phyloP scores from a whole-genome alignment of 64 coral and sea anemone genomes.

The Platygyra sinensis region DNA sequence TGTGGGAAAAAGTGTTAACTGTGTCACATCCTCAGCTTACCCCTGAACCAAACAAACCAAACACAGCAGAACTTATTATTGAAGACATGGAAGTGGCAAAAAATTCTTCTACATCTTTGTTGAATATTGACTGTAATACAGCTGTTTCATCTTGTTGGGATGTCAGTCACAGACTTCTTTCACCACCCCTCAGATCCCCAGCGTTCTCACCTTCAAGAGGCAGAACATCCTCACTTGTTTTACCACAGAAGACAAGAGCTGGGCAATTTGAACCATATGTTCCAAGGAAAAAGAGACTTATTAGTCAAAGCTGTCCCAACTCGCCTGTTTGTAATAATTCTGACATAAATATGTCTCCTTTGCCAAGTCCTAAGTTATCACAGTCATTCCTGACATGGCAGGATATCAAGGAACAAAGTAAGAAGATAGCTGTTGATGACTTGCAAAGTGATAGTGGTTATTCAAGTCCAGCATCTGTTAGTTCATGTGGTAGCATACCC shows the following conservation, averaged over 20 bases:
- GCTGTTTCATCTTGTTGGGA: neutral
- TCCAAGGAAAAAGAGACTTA: constrained; percentile 54
- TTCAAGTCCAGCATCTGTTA: constrained; percentile 80
- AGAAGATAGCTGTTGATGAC: constrained; percentile 24
- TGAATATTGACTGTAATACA: neutral
- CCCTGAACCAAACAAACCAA: no score
- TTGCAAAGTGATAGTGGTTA: constrained; percentile 90
- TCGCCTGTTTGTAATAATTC: constrained; percentile 12
- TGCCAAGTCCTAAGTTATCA: neutral
- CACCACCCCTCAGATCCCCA: neutral
- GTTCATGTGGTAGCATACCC: constrained; percentile 57
- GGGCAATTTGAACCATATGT: constrained; percentile 83
- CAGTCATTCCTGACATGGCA: constrained; percentile 63
- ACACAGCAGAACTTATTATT: neutral
- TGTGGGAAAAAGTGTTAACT: constrained; percentile 64
- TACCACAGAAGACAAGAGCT: constrained; percentile 16
- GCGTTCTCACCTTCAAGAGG: neutral
- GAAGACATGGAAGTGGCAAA: neutral
- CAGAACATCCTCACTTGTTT: neutral
- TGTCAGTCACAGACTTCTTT: neutral
- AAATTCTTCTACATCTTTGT: neutral
- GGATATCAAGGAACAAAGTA: constrained; percentile 53
- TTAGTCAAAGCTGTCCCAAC: neutral
- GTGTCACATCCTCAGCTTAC: neutral
- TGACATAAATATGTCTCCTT: neutral